Percentiles rank a stretch among this genome's conserved stretches.
These are phyloP conservation scores for Brevimyrus niger DNA, from an alignment of 2,113 vertebrate genomes.

Conservation along the genomic window DNA sequence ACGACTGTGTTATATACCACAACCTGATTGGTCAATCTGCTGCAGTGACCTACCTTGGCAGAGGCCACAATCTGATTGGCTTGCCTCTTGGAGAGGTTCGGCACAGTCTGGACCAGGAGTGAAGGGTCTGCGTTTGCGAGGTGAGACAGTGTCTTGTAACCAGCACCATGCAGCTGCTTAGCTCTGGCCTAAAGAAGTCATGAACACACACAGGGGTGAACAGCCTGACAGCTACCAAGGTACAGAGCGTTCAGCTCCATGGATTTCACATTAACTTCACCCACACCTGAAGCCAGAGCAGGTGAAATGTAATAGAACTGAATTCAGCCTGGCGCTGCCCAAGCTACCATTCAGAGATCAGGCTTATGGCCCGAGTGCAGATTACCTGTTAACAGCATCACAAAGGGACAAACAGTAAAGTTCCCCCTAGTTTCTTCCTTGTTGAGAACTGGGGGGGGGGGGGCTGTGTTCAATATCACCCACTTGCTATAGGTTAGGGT, in stretches of 20 bases:
- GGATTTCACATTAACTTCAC: neutral
- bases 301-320: neutral
- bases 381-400: neutral
- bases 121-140: constrained; percentile 79
- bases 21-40: neutral
- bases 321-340: neutral
- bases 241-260: neutral
- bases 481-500: neutral
- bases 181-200: constrained; percentile 71
- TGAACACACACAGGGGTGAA: neutral
- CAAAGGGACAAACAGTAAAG: neutral
- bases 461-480: neutral
- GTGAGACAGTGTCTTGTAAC: constrained; percentile 76
- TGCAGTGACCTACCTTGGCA: constrained; percentile 70
- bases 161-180: constrained; percentile 78
- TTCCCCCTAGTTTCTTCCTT: neutral
- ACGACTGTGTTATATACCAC: neutral
- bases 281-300: neutral
- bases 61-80: constrained; percentile 82
- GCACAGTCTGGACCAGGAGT: constrained; percentile 60
- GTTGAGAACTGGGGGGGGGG: neutral
- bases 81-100: constrained; percentile 72
- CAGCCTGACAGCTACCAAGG: neutral
- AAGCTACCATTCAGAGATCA: neutral
- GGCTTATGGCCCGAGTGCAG: neutral